Conservation (phyloP, 2,113 vertebrate species). For the Ptilonorhynchus violaceus region DNA sequence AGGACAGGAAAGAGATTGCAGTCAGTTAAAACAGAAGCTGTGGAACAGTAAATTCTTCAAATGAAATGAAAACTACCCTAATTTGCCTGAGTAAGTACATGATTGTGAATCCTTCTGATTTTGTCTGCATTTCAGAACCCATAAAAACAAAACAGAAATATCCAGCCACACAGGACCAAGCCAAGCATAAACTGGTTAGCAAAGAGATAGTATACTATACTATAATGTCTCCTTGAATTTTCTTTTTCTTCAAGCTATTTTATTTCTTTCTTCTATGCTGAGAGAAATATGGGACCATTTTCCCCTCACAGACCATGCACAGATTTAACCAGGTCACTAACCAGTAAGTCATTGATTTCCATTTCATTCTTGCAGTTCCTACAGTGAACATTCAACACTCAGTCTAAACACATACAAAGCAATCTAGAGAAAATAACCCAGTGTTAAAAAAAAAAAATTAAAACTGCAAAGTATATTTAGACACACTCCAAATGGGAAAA, state of each 20-base stretch:
- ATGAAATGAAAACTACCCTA: not conserved
- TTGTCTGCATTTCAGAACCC: not conserved
- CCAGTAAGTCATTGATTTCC: not conserved
- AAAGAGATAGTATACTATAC: not conserved
- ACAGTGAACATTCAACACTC: not conserved
- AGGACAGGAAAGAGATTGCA: not conserved
- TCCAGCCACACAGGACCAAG: not conserved
- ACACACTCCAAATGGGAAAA: not conserved
- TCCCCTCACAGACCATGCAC: not conserved
- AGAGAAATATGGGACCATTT: not conserved
- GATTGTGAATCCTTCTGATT: not conserved
- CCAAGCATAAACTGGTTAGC: not conserved
- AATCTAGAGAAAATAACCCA: not conserved
- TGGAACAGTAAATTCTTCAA: not conserved
- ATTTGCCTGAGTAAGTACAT: not conserved
- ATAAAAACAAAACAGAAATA: not conserved
- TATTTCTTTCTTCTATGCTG: not conserved
- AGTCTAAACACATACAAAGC: not conserved
- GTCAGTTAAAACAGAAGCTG: not conserved
- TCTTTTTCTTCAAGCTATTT: not conserved
- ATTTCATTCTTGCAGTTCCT: not conserved
- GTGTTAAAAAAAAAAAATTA: not conserved
- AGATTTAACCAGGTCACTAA: slow-evolving; percentile 6
- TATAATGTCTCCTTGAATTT: not conserved
- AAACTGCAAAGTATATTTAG: not conserved